phyloP scores from a whole-genome alignment of 2,113 vertebrate genomes.

The Malurus melanocephalus region DNA sequence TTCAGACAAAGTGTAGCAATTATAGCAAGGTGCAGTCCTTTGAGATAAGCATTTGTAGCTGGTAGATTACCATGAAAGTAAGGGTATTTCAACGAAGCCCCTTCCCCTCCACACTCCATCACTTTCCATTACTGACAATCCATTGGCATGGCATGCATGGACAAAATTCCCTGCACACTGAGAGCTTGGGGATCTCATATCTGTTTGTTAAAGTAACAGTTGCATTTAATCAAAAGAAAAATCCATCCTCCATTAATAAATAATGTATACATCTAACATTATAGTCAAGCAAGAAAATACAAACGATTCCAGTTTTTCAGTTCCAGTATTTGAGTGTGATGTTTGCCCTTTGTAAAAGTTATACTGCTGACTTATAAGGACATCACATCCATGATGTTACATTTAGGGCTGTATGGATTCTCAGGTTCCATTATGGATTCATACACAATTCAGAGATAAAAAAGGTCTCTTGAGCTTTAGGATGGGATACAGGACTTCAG shows the following conservation, averaged over 20 bases:
- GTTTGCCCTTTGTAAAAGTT: conserved; percentile 43
- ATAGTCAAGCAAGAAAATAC: conserved; percentile 57
- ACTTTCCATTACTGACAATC: conserved; percentile 67
- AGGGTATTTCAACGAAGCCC: conserved; percentile 11
- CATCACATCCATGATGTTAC: not conserved
- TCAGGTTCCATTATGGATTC: not conserved
- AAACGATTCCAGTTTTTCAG: conserved; percentile 26
- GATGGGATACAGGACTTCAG: not conserved
- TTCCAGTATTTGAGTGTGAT: conserved; percentile 31
- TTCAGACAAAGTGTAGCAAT: conserved; percentile 38
- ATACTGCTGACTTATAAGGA: conserved; percentile 28
- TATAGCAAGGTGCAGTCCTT: conserved; percentile 37
- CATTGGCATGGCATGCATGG: conserved; percentile 27
- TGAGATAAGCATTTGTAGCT: conserved; percentile 33
- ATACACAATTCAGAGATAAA: not conserved
- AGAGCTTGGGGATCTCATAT: conserved; percentile 63
- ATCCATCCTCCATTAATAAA: conserved; percentile 68
- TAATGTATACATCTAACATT: conserved; percentile 61
- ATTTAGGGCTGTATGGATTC: not conserved
- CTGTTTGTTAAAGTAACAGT: conserved; percentile 70
- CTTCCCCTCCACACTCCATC: conserved; percentile 30
- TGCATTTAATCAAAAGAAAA: conserved; percentile 72
- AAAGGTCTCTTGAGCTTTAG: conserved; percentile 2
- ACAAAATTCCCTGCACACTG: conserved; percentile 45
- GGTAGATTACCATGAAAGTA: conserved; percentile 39